Conservation (phyloP, 1,140 invertebrate genomes). For the Argopecten irradians region DNA sequence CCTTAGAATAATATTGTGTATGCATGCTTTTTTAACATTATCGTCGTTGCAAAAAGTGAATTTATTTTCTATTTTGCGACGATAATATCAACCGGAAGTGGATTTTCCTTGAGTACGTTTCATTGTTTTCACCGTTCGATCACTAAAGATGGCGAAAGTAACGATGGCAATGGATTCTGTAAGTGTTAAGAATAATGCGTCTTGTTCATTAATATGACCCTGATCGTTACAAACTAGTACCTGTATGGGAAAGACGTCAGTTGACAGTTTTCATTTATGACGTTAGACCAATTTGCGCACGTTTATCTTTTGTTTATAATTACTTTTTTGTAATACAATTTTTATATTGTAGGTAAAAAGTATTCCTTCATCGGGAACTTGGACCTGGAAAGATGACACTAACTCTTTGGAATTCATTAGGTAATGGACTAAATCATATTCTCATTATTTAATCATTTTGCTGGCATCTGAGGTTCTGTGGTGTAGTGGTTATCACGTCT, state of each 20-base stretch:
- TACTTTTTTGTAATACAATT: too few species aligned
- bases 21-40: not conserved
- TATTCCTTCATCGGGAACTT: constrained; percentile 49
- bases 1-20: not conserved
- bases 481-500: constrained; percentile 59
- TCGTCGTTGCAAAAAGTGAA: not conserved
- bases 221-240: too few species aligned
- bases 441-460: not conserved
- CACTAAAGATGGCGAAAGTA: not conserved
- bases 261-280: too few species aligned
- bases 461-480: constrained; percentile 37
- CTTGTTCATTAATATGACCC: not conserved
- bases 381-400: constrained; percentile 66
- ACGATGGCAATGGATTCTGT: not conserved
- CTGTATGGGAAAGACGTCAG: too few species aligned
- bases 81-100: not conserved
- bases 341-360: not conserved
- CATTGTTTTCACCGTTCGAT: not conserved
- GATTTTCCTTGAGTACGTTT: not conserved
- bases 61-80: not conserved
- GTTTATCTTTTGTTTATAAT: too few species aligned
- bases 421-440: constrained; percentile 34
- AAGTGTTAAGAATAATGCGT: not conserved
- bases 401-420: constrained; percentile 61
- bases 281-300: too few species aligned